Evolutionary conservation across 2,113 vertebrate species (phyloP).

Genomic region (rat (Rattus norvegicus)): GRCr8 NC_086019.1:208603001-208603500

Average conservation of each 20-base stretch:
- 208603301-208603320: not conserved
- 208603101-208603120: not conserved
- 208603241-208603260: not conserved
- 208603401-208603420: not conserved
- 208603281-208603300: not conserved
- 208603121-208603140: not conserved
- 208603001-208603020: not conserved
- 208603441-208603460: not conserved
- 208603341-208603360: not conserved
- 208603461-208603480: not conserved
- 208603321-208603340: not conserved
- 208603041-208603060: not conserved
- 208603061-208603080: not conserved
- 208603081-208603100: not conserved
- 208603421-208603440: not conserved
- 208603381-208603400: not conserved
- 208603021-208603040: not conserved
- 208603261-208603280: not conserved
- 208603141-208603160: not conserved
- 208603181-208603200: not conserved
- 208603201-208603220: not conserved
- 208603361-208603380: not conserved
- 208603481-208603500: not conserved
- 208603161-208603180: not conserved
- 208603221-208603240: not conserved